Conservation (phyloP, 2,888 invertebrate species). For the Automeris io region DNA sequence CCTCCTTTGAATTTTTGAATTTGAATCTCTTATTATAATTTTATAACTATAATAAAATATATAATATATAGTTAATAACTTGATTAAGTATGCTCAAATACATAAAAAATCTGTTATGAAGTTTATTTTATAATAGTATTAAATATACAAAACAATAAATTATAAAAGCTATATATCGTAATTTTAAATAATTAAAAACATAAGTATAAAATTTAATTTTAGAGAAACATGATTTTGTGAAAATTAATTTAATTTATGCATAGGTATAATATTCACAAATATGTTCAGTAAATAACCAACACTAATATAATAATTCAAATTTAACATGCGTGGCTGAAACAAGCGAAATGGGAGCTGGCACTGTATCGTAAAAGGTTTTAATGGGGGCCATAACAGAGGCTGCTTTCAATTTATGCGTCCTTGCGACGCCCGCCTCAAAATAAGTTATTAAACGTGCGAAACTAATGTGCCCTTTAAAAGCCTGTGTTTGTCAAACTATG, state of each 20-base stretch:
- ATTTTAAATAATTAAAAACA: not conserved
- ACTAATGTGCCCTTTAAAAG: conserved; percentile 28
- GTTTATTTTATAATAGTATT: too few species aligned
- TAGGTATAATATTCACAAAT: not conserved
- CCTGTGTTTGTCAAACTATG: conserved; percentile 2
- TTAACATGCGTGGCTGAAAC: conserved; percentile 33
- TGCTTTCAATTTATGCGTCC: conserved; percentile 42
- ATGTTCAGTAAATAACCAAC: conserved; percentile 9
- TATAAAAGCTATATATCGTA: not conserved
- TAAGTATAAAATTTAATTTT: not conserved
- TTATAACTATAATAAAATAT: too few species aligned
- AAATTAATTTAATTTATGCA: not conserved
- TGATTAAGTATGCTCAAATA: too few species aligned
- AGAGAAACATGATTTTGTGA: not conserved
- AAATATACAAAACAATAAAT: not conserved
- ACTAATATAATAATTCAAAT: conserved; percentile 32
- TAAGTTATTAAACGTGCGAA: conserved; percentile 34
- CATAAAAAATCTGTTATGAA: too few species aligned
- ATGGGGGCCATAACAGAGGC: conserved; percentile 40
- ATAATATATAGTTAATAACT: too few species aligned
- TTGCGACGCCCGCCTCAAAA: conserved; percentile 22
- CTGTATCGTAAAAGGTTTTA: conserved; percentile 47
- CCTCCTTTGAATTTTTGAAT: too few species aligned
- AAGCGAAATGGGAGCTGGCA: conserved; percentile 31
- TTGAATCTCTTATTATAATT: too few species aligned